Evolutionary conservation across 2,113 vertebrate genomes (phyloP).

Genomic region (Haplotaxodon microlepis): DNA sequence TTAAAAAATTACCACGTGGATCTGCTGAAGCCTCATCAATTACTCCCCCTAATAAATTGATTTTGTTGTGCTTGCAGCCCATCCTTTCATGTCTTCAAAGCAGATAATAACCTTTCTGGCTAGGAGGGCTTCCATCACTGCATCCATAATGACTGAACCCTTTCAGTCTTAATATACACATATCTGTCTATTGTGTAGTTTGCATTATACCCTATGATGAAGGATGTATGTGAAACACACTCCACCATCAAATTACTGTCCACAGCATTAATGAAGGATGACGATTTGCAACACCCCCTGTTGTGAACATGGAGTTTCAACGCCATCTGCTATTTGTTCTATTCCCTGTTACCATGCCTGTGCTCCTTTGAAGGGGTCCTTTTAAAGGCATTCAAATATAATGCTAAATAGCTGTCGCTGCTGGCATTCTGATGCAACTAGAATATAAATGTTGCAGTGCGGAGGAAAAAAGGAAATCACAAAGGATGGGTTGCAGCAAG

Average conservation of each 20-base stretch:
- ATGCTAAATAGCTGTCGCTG: constrained; percentile 70
- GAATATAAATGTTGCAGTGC: constrained; percentile 49
- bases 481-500: not conserved
- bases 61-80: constrained; percentile 28
- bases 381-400: constrained; percentile 66
- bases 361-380: constrained; percentile 58
- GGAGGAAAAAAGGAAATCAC: not conserved
- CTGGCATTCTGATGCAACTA: constrained; percentile 5
- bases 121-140: not conserved
- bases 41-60: constrained; percentile 47
- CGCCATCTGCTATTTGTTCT: constrained; percentile 72
- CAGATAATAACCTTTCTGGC: constrained; percentile 23
- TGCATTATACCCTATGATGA: not conserved
- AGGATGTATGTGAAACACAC: not conserved
- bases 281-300: constrained; percentile 59
- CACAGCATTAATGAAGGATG: constrained; percentile 59
- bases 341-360: constrained; percentile 41
- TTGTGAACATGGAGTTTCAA: constrained; percentile 60
- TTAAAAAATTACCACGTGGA: constrained; percentile 18
- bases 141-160: constrained; percentile 46
- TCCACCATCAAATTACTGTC: constrained; percentile 48
- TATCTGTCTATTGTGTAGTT: not conserved
- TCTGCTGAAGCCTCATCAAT: constrained; percentile 21
- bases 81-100: not conserved
- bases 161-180: constrained; percentile 12